Evolutionary conservation across 1,140 invertebrate species (phyloP), one percentile per base, ranked within the genome.

Genomic region (Orchestia grillus): DNA sequence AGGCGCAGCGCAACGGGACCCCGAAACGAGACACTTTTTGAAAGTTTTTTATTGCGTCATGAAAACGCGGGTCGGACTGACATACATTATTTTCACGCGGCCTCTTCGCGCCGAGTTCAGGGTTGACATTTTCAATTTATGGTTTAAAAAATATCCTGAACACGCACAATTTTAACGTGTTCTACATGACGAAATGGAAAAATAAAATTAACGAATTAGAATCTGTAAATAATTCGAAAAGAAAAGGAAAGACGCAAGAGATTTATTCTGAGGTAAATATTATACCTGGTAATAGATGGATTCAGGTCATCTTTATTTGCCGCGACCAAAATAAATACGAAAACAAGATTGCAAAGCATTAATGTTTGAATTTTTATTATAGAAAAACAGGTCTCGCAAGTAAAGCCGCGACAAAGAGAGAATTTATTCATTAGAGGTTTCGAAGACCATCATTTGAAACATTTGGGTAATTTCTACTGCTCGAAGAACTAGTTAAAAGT

Each of bases 21-120:
- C 88, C 41, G 43, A 90, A 90, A 90, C 88, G 43, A 90, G 88
- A 41, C n/a, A 90, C 88, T 90, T 90, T 90, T 77, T 77, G 15
- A 1, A 77, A 23, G 62, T 36, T 77, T 77, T 77, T 77, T 77
- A 77, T 77, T 77, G 62, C 11, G 62, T 77, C 62, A 77, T 77
- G 62, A 77, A 77, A 77, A 77, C 62, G 62, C 62, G 62, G 62
- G 62, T 28, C 62, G 6, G 47, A n/a, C 47, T 53, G 62, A 15
- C 62, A 23, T 28, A 77, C 62, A 77, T 77, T 77, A 77, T 77
- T 77, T 77, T 77, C 62, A 77, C 15, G 62, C 28, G 62, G 62
- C 62, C 62, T 77, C 1, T 77, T 77, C 62, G 62, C 62, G 62
- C 62, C 11, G 15, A 36, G 62, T 28, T 77, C 47, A 36, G 62